Evolutionary conservation across 2,888 invertebrate species (phyloP).

Genomic region (Aethes cnicana): DNA sequence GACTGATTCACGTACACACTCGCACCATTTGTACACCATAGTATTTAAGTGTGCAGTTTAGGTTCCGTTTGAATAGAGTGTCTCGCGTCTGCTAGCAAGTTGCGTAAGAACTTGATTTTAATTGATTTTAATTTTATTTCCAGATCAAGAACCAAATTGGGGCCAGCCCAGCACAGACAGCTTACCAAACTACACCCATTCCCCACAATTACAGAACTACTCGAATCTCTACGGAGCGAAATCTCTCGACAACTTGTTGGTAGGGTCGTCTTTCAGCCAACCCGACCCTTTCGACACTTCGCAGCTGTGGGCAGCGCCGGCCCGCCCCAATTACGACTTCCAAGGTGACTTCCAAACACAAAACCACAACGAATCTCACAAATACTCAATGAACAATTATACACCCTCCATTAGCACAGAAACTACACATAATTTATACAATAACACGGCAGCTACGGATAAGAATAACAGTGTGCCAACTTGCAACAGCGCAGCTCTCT

Average conservation of each 20-base stretch:
- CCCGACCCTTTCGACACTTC: slow-evolving; percentile 68
- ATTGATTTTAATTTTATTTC: slow-evolving; percentile 35
- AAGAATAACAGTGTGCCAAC: slow-evolving; percentile 43
- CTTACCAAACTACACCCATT: slow-evolving; percentile 54
- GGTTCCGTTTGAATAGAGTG: too few relatives aligned
- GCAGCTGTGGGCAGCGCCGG: slow-evolving; percentile 54
- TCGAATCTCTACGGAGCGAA: slow-evolving; percentile 65
- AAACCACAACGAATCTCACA: slow-evolving; percentile 58
- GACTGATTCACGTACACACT: too few relatives aligned
- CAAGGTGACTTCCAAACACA: slow-evolving; percentile 40
- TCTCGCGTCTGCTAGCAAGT: background rate
- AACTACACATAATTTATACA: slow-evolving; percentile 44
- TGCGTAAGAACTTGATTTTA: background rate
- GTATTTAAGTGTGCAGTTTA: too few relatives aligned
- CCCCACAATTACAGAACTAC: slow-evolving; percentile 44
- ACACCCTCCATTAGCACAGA: slow-evolving; percentile 40
- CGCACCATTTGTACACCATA: too few relatives aligned
- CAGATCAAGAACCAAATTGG: slow-evolving; percentile 64
- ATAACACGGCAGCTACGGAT: slow-evolving; percentile 50
- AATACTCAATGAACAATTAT: slow-evolving; percentile 48
- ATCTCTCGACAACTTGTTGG: slow-evolving; percentile 65
- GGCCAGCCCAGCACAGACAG: slow-evolving; percentile 69
- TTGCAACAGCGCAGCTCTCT: too few relatives aligned
- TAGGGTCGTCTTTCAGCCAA: slow-evolving; percentile 39
- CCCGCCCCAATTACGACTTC: slow-evolving; percentile 45